Evolutionary conservation across 2,797 vertebrate species (phyloP).

Genomic region (Neosilurus hyrtlii): DNA sequence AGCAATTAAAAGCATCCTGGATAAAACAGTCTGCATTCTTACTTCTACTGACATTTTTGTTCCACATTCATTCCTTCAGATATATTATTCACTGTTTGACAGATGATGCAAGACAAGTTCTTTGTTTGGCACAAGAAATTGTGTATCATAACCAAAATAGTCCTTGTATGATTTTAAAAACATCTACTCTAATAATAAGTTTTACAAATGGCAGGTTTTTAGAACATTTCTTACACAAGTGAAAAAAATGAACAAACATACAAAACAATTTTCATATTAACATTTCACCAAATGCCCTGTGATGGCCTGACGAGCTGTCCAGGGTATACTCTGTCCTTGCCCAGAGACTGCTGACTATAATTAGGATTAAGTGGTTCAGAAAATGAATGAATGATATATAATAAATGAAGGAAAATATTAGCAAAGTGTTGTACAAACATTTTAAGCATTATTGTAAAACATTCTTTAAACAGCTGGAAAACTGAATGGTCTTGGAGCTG

Average conservation of each 20-base stretch:
- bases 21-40: slow-evolving; percentile 57
- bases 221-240: neutral
- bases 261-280: neutral
- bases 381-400: too few relatives aligned
- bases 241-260: neutral
- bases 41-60: slow-evolving; percentile 61
- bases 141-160: neutral
- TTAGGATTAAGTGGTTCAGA: too few relatives aligned
- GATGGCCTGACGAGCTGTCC: too few relatives aligned
- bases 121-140: neutral
- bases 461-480: neutral
- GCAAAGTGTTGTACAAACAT: neutral
- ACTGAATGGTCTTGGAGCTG: neutral
- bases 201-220: neutral
- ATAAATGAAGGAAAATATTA: neutral
- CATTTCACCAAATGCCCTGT: too few relatives aligned
- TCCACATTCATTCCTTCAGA: slow-evolving; percentile 8
- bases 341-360: too few relatives aligned
- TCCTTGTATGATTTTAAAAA: neutral
- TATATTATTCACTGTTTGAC: neutral
- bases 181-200: neutral
- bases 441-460: neutral
- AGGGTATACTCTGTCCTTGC: too few relatives aligned
- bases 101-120: neutral
- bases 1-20: slow-evolving; percentile 72